phyloP scores from a whole-genome alignment of 2,113 vertebrate species.

The Melanocharis versteri region DNA sequence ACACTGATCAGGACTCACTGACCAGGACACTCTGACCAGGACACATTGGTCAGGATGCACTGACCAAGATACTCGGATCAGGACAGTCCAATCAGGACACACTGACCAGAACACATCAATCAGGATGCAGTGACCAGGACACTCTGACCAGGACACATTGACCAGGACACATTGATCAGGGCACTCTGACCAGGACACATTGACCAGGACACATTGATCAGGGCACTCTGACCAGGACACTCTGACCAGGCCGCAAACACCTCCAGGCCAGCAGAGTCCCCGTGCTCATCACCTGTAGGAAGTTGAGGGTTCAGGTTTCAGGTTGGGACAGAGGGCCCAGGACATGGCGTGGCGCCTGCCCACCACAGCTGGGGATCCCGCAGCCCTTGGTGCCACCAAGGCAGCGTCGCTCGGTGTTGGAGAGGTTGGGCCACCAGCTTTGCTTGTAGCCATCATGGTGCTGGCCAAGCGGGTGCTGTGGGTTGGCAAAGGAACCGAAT shows the following conservation, averaged over 20 bases:
- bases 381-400: background rate
- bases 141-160: fast-evolving
- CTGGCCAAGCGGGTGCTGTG: background rate
- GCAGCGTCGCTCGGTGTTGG: fast-evolving
- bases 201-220: background rate
- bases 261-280: background rate
- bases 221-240: background rate
- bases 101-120: fast-evolving
- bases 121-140: too few relatives aligned
- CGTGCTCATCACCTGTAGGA: background rate
- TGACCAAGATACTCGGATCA: fast-evolving
- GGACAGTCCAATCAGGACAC: fast-evolving
- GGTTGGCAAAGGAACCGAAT: background rate
- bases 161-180: background rate
- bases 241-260: background rate
- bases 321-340: background rate
- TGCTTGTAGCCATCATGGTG: fast-evolving
- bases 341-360: fast-evolving
- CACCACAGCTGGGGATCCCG: fast-evolving
- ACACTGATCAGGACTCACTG: fast-evolving
- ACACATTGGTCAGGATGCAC: fast-evolving
- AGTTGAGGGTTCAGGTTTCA: too few relatives aligned
- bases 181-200: fast-evolving
- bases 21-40: background rate
- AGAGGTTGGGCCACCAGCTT: background rate